These are phyloP conservation scores for Apteryx owenii DNA, from an alignment of 2,113 vertebrate species.

Conservation along the genomic window DNA sequence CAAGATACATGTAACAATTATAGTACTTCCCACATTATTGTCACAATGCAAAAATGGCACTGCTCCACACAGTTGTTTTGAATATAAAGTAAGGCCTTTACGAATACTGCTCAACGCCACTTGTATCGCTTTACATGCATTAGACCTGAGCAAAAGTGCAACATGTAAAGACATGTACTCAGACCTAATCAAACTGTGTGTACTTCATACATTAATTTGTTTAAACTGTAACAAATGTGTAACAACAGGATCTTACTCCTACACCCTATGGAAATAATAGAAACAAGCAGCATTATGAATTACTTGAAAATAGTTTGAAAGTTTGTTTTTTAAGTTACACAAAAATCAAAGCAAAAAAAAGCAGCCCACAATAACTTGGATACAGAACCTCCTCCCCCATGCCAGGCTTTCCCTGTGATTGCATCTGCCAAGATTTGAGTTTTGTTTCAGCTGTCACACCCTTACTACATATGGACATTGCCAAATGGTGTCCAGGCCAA, in stretches of 20 bases:
- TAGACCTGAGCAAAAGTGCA: neutral
- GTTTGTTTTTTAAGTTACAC: neutral
- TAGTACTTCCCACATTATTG: conserved; percentile 17
- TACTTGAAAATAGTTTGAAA: neutral
- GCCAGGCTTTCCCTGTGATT: neutral
- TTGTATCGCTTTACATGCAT: neutral
- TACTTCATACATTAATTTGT: neutral
- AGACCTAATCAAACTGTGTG: neutral
- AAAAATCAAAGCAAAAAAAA: neutral
- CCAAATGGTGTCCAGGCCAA: neutral
- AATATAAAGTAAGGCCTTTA: neutral
- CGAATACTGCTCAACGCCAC: neutral
- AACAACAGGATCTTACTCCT: conserved; percentile 53
- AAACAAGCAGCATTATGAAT: neutral
- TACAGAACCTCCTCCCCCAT: neutral
- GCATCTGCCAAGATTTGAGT: neutral
- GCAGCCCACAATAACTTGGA: neutral
- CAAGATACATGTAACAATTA: conserved; percentile 15
- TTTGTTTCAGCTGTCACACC: neutral
- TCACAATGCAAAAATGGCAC: neutral
- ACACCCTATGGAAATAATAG: conserved; percentile 34
- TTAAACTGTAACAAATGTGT: conserved; percentile 50
- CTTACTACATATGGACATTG: neutral
- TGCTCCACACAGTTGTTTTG: neutral
- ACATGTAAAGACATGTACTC: conserved; percentile 45